These are phyloP conservation scores for Channa argus DNA, from an alignment of 2,113 vertebrate species.

Conservation along the genomic window DNA sequence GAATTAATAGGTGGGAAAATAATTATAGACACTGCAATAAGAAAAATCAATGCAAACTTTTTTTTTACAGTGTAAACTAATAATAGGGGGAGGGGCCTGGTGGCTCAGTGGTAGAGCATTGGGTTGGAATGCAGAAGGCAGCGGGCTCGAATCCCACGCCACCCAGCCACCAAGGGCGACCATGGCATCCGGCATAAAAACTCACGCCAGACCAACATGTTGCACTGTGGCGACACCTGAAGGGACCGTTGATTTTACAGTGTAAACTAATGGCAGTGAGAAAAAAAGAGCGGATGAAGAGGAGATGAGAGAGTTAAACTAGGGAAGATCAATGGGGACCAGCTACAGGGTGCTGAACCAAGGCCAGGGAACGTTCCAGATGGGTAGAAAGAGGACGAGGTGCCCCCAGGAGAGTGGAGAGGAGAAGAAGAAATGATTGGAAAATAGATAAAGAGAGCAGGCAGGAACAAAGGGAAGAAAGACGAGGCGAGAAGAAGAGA, in stretches of 20 bases:
- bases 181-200: no score
- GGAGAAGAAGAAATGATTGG: constrained; percentile 3
- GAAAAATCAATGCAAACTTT: no score
- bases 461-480: background rate
- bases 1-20: no score
- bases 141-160: no score
- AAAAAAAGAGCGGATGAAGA: background rate
- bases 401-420: constrained; percentile 59
- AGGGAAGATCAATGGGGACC: constrained; percentile 71
- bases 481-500: background rate
- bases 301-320: constrained; percentile 54
- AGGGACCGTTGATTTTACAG: constrained; percentile 22
- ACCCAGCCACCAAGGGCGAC: no score
- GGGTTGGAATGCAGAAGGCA: no score
- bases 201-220: no score
- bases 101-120: no score
- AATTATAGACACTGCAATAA: no score
- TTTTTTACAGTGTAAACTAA: no score
- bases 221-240: no score
- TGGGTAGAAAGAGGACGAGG: constrained; percentile 58
- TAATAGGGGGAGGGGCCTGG: no score
- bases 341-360: constrained; percentile 74
- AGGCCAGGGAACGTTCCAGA: constrained; percentile 69
- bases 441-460: constrained; percentile 14
- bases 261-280: constrained; percentile 25